These are phyloP conservation scores for Condylura cristata DNA, from an alignment of 2,113 vertebrate species.

Conservation along the genomic window DNA sequence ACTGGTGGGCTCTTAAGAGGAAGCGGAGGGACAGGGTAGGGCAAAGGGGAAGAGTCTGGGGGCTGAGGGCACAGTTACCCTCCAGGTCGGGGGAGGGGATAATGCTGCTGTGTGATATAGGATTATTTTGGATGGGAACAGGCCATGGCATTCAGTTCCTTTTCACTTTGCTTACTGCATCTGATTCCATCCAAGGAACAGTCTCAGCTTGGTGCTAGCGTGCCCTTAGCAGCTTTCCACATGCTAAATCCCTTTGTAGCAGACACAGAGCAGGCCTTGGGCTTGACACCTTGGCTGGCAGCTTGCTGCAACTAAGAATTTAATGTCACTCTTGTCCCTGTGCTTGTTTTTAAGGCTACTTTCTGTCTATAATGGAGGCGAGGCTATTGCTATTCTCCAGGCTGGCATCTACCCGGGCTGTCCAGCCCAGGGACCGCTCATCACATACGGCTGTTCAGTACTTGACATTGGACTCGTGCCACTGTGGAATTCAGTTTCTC, in stretches of 20 bases:
- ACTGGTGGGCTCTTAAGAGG: not conserved
- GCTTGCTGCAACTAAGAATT: not conserved
- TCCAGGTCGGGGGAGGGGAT: not conserved
- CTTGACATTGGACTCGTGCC: not conserved
- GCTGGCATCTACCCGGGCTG: not conserved
- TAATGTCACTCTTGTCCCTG: not conserved
- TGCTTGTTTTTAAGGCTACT: not conserved
- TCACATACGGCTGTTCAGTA: not conserved
- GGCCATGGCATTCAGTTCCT: not conserved
- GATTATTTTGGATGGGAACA: not conserved
- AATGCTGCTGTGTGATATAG: not conserved
- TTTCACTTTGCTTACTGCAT: not conserved
- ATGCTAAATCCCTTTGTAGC: not conserved
- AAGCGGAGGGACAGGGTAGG: not conserved
- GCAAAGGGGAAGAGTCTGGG: not conserved
- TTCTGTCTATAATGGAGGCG: not conserved
- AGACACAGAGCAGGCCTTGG: not conserved
- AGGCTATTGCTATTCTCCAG: not conserved
- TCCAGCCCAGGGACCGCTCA: not conserved
- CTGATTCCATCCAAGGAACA: not conserved
- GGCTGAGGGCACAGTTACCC: not conserved
- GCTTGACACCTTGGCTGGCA: not conserved
- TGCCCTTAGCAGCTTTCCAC: slow-evolving; percentile 26
- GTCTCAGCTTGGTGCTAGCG: not conserved
- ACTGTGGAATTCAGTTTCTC: not conserved